Conservation (phyloP, 1,140 invertebrate genomes). For the Drosophila quadrilineata region DNA sequence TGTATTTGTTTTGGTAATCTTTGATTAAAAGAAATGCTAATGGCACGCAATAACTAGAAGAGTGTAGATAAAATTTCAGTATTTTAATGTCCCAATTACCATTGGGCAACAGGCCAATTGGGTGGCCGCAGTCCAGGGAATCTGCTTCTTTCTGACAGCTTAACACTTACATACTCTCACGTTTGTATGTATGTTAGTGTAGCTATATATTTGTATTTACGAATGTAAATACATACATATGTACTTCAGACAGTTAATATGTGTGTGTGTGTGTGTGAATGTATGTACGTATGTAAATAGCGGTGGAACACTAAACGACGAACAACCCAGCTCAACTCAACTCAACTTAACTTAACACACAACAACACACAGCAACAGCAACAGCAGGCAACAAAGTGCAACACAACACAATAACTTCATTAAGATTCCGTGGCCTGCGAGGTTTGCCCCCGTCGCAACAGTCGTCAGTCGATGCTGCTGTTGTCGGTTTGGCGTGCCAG, state of each 20-base stretch:
- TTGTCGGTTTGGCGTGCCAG: constrained; percentile 28
- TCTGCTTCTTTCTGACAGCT: too few relatives aligned
- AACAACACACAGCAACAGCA: constrained; percentile 16
- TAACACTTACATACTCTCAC: too few relatives aligned
- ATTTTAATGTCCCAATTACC: constrained; percentile 1
- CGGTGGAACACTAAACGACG: constrained; percentile 15
- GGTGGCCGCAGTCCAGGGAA: background rate
- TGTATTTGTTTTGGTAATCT: too few relatives aligned
- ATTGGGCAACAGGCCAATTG: constrained; percentile 6
- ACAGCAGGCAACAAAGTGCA: constrained; percentile 4
- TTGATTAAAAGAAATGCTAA: too few relatives aligned
- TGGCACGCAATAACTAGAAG: background rate
- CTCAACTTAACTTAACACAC: too few relatives aligned
- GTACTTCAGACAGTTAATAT: background rate
- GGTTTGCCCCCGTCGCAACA: constrained; percentile 23
- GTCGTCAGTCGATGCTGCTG: constrained; percentile 21
- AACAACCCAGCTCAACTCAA: background rate
- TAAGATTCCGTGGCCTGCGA: constrained; percentile 65
- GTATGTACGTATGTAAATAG: constrained; percentile 26
- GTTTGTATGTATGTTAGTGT: too few relatives aligned
- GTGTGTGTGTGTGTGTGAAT: background rate
- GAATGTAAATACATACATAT: constrained; percentile 1
- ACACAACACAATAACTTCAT: constrained; percentile 73
- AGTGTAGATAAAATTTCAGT: background rate
- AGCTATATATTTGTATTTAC: too few relatives aligned